These are phyloP conservation scores for Orthosia incerta DNA, from an alignment of 2,888 invertebrate species.

Conservation along the genomic window DNA sequence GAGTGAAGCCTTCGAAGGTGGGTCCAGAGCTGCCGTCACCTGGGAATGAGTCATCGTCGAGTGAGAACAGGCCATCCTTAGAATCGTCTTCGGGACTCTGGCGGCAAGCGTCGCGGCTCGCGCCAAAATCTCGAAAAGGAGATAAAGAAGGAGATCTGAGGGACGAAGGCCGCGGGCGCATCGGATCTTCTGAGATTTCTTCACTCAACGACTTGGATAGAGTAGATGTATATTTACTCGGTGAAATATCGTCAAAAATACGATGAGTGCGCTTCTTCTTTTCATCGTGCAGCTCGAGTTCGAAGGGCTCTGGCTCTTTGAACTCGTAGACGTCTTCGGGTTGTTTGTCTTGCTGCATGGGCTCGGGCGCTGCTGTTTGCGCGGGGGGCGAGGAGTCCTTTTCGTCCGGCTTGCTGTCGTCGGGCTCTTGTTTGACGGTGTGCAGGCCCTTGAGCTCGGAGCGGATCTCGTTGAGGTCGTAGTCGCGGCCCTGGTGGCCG, in stretches of 20 bases:
- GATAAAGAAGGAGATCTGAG: conserved; percentile 86
- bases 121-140: conserved; percentile 85
- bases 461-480: conserved; percentile 96
- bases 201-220: conserved; percentile 89
- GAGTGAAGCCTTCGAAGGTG: conserved; percentile 90
- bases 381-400: conserved; percentile 72
- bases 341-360: conserved; percentile 82
- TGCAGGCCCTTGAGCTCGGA: conserved; percentile 95
- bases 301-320: conserved; percentile 97
- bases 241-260: conserved; percentile 89
- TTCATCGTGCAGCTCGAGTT: conserved; percentile 93
- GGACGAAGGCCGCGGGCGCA: conserved; percentile 78
- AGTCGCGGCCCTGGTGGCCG: conserved; percentile 91
- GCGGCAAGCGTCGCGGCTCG: conserved; percentile 90
- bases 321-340: conserved; percentile 95
- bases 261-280: conserved; percentile 89
- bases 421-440: conserved; percentile 88
- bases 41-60: conserved; percentile 92
- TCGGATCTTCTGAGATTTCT: conserved; percentile 89
- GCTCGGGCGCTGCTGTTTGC: conserved; percentile 67
- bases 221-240: conserved; percentile 87
- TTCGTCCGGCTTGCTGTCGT: conserved; percentile 83
- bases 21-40: conserved; percentile 89
- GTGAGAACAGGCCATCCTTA: conserved; percentile 91
- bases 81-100: conserved; percentile 92